Percentiles rank a stretch among this genome's conserved stretches.
These are phyloP conservation scores for Xenentodon cancila DNA, from an alignment of 2,797 vertebrate genomes.

Conservation along the genomic window DNA sequence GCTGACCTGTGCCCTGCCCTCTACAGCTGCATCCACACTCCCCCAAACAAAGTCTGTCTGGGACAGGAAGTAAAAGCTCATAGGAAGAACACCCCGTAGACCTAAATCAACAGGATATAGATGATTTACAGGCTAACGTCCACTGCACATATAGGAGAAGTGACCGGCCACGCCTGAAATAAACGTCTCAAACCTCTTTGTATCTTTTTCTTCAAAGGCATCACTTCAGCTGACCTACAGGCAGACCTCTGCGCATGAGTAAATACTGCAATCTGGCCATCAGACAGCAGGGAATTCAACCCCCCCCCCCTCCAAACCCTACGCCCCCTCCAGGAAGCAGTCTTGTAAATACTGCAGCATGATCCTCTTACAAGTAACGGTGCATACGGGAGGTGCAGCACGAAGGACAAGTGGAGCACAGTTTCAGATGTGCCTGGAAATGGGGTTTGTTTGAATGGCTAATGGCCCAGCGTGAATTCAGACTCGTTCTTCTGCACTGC, in stretches of 20 bases:
- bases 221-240: constrained; percentile 53
- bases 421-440: constrained; percentile 34
- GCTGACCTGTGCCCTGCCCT: constrained; percentile 4
- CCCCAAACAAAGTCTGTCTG: constrained; percentile 11
- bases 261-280: constrained; percentile 71
- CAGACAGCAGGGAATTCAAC: constrained; percentile 29
- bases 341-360: constrained; percentile 59
- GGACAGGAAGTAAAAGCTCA: constrained; percentile 60
- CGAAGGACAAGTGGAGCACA: constrained; percentile 47
- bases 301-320: constrained; percentile 22
- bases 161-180: constrained; percentile 20
- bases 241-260: constrained; percentile 29
- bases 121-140: constrained; percentile 52
- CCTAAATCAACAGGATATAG: constrained; percentile 68
- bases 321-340: constrained; percentile 61
- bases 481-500: neutral
- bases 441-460: constrained; percentile 25
- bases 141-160: constrained; percentile 25
- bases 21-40: constrained; percentile 3
- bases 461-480: constrained; percentile 10
- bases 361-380: constrained; percentile 42
- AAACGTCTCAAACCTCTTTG: constrained; percentile 30
- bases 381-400: constrained; percentile 24
- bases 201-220: constrained; percentile 55
- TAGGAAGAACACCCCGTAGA: constrained; percentile 57